These are phyloP conservation scores for Protosalanx chinensis DNA, from an alignment of 2,797 vertebrate genomes.

Conservation along the genomic window DNA sequence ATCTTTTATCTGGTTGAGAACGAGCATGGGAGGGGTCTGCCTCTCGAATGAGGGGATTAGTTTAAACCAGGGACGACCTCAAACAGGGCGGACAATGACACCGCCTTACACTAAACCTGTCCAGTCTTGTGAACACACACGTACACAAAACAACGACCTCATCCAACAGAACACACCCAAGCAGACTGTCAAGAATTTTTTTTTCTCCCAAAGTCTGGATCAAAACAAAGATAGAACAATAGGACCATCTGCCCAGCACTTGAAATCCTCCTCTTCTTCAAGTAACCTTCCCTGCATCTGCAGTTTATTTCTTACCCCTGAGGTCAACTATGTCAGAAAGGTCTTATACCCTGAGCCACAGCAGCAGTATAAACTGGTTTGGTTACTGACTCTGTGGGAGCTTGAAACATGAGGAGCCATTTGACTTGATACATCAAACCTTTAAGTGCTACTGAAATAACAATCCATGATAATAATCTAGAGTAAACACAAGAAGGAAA, in stretches of 20 bases:
- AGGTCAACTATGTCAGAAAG: no score
- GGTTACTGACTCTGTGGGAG: no score
- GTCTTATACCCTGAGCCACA: conserved; percentile 14
- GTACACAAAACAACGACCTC: conserved; percentile 23
- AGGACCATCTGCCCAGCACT: conserved; percentile 29
- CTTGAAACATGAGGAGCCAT: no score
- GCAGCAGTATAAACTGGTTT: no score
- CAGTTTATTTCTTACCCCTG: no score
- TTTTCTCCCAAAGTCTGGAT: conserved; percentile 6
- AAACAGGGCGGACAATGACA: conserved; percentile 25
- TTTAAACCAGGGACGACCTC: conserved; percentile 26
- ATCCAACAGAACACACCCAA: conserved; percentile 33
- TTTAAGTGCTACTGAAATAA: no score
- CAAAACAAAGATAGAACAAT: conserved; percentile 20
- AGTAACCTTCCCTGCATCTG: conserved; percentile 21
- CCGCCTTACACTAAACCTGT: conserved; percentile 31
- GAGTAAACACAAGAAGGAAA: not conserved
- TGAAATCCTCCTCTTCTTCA: conserved; percentile 18
- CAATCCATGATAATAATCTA: not conserved
- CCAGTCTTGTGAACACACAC: conserved; percentile 44
- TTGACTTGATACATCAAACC: no score
- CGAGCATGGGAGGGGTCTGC: conserved; percentile 25
- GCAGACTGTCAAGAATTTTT: conserved; percentile 16
- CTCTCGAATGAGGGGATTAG: conserved; percentile 33
- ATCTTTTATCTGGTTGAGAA: conserved; percentile 34